Conservation (phyloP, 2,113 vertebrate genomes). For the Daubentonia madagascariensis region DNA sequence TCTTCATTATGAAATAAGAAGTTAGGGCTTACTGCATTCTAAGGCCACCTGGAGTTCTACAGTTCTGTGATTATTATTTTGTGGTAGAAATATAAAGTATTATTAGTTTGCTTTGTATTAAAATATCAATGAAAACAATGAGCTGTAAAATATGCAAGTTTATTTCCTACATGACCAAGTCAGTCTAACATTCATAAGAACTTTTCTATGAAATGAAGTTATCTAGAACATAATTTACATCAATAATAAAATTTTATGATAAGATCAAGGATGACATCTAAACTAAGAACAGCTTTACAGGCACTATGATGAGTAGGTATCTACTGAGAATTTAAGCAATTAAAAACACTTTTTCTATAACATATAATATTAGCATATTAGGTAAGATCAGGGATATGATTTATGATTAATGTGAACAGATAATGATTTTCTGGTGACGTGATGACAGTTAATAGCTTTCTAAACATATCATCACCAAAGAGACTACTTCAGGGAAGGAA, state of each 20-base stretch:
- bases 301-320: neutral
- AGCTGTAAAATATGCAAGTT: neutral
- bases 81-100: neutral
- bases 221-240: neutral
- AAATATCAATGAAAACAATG: neutral
- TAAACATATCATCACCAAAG: neutral
- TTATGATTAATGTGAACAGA: neutral
- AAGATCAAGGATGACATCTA: neutral
- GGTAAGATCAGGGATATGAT: neutral
- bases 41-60: neutral
- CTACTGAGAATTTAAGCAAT: neutral
- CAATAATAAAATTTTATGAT: neutral
- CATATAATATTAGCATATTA: neutral
- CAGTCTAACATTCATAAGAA: neutral
- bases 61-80: slow-evolving; percentile 7
- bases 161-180: neutral
- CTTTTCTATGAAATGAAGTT: neutral
- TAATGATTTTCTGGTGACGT: neutral
- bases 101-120: neutral
- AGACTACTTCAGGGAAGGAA: neutral
- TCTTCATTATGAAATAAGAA: neutral
- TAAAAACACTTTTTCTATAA: neutral
- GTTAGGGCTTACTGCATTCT: neutral
- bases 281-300: neutral
- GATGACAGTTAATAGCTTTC: neutral